A percentile compares a stretch with the other conserved stretches of the same genome.
These are phyloP conservation scores for Helicorthomorpha holstii DNA, from an alignment of 1,140 invertebrate species.

Conservation along the genomic window DNA sequence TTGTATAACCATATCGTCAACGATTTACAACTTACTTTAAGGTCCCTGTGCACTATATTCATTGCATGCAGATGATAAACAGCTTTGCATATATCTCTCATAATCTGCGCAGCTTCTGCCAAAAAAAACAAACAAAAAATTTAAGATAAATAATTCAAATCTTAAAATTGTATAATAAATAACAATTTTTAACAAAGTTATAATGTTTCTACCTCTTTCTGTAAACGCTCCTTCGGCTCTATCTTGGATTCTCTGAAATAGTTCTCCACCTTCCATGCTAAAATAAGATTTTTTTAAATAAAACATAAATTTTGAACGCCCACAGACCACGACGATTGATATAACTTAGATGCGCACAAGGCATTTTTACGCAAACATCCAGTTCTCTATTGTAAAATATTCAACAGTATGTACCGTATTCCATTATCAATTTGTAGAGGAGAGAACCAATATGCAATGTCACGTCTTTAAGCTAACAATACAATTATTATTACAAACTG, in stretches of 20 bases:
- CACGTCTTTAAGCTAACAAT: too few species aligned
- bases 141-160: constrained; percentile 1
- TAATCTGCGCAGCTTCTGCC: constrained; percentile 73
- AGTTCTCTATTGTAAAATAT: too few species aligned
- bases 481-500: too few species aligned
- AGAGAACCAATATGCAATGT: too few species aligned
- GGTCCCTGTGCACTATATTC: constrained; percentile 91
- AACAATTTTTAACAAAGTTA: neutral
- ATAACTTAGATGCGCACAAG: too few species aligned
- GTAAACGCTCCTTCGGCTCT: constrained; percentile 83
- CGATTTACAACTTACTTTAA: constrained; percentile 45
- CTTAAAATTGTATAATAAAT: neutral
- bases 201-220: constrained; percentile 51
- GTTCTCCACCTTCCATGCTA: constrained; percentile 90
- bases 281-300: neutral
- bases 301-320: too few species aligned
- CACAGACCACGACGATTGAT: too few species aligned
- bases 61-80: constrained; percentile 84
- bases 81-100: constrained; percentile 91
- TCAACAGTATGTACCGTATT: too few species aligned
- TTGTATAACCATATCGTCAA: too few species aligned
- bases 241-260: constrained; percentile 92
- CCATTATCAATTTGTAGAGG: too few species aligned
- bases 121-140: constrained; percentile 18
- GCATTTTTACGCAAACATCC: too few species aligned